Evolutionary conservation across 2,888 invertebrate genomes (phyloP), one percentile per base, ranked within the genome.

Genomic region (Xestia ashworthii): DNA sequence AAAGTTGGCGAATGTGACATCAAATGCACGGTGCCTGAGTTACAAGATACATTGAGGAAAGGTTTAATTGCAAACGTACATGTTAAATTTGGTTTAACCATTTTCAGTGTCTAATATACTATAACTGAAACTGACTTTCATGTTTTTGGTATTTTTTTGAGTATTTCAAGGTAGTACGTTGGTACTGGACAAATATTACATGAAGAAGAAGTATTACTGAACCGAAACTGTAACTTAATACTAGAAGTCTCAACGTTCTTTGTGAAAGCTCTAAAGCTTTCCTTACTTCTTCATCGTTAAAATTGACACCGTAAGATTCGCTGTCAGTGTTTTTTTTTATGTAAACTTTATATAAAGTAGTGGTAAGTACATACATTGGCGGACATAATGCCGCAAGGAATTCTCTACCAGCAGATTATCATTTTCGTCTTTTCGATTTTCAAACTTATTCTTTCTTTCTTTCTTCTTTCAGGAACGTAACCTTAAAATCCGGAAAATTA

Each of bases 1-100:
- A 71, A 82, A 82, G 58, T 75, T 76, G 75, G 48, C 44, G 19
- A 80, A 48, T 65, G 25, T 53, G 46, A 64, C 44, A 14, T 58
- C 14, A 68, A 76, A 70, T 65, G 58, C 44, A 66, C 46, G 65
- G 3, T 50, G 53, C 38, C 14, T 25, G 38, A 46, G 64, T 80
- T 48, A 25, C 44, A 60, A 25, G 70, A 70, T 67, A 72, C 70
- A 72, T 14, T 46, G 19, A 14, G 12, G 22, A 11, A 32, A 55
- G 5, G 14, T 68, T 73, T 64, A n/a, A 75, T 46, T 68, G 41
- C 3, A 82, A 82, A 81, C 16, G 38, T 67, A 38, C 19, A 25
- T 38, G 60, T 1, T 46, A 1, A 53, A 48, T 12, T 22, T 58
- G n/a, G 16, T 60, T 74, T 11, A 16, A 44, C 19, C 11, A 74